Percentiles rank a stretch among this genome's conserved stretches.
Conservation (phyloP, 1,140 invertebrate genomes). For the Bicyclus anynana region DNA sequence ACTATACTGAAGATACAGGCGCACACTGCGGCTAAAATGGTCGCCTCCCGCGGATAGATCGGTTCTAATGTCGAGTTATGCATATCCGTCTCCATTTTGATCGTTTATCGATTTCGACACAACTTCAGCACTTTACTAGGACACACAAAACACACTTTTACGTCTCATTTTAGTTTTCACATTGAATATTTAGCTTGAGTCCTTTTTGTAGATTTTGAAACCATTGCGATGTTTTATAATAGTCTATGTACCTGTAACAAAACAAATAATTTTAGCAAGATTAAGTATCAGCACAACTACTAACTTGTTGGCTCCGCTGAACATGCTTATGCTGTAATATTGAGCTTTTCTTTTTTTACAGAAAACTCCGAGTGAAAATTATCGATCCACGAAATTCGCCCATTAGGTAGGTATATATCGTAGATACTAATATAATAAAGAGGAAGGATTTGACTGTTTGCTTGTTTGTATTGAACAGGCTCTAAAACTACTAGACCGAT, state of each 20-base stretch:
- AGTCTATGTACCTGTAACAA: neutral
- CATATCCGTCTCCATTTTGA: slow-evolving; percentile 28
- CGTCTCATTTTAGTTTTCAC: slow-evolving; percentile 9
- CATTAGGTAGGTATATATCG: too few relatives aligned
- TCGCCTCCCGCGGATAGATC: slow-evolving; percentile 83
- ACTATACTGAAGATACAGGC: slow-evolving; percentile 88
- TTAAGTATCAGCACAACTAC: too few relatives aligned
- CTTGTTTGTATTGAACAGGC: too few relatives aligned
- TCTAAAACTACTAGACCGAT: too few relatives aligned
- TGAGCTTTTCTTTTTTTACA: too few relatives aligned
- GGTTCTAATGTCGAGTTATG: slow-evolving; percentile 47
- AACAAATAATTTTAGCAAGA: neutral
- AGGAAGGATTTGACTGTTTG: too few relatives aligned
- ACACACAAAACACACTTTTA: slow-evolving; percentile 1
- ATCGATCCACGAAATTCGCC: too few relatives aligned
- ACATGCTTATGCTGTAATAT: too few relatives aligned
- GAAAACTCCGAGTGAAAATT: too few relatives aligned
- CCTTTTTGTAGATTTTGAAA: neutral
- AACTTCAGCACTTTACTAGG: slow-evolving; percentile 18
- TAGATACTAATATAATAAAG: too few relatives aligned
- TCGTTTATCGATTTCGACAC: slow-evolving; percentile 18
- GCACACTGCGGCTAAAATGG: slow-evolving; percentile 85
- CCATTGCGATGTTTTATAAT: neutral
- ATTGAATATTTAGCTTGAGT: neutral
- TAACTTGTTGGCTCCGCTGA: too few relatives aligned